Base-by-base conservation (phyloP, 2,797 vertebrate genomes). In the Sebastes cheni region DNA sequence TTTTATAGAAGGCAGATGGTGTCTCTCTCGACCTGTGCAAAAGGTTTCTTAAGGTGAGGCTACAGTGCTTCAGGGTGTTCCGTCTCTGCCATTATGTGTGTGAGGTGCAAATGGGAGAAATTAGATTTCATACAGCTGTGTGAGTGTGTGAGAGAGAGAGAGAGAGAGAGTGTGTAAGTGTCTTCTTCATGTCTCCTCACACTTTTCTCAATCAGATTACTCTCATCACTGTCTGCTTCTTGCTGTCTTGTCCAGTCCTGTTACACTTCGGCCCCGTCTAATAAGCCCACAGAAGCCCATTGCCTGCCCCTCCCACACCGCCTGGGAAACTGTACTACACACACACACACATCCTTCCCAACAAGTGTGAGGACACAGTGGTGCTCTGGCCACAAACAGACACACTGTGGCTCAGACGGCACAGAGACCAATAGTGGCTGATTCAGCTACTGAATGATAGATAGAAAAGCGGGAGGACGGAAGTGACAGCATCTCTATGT, bases 131-230 rank as follows among this genome's bases (percentile, higher is more conserved):
- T 56, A 64, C 3, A 62, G n/a, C 13, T 72, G 34, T 25, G 25
- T 79, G 67, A 67, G 60, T 71, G 55, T 39, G 42, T 23, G 42
- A n/a, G 55, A 54, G 55, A 0, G 29, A 30, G 29, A 29, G 29
- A 29, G 29, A 46, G 42, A 64, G 76, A 11, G 76, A 11, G 64
- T 54, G 66, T 74, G 60, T 50, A 8, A 2, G 32, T 79, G 46
- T 77, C 30, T 82, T 75, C 30, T 82, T 65, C 23, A 50, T 75
- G 74, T 77, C 78, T 67, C 30, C 54, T 83, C 69, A 75, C 75
- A 79, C 67, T 78, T 85, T 75, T 54, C 72, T 64, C 66, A 86
- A 86, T 92, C 70, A 55, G 54, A 91, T 93, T 91, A 91, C 39
- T 76, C 20, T 75, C 32, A 46, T 76, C 75, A 20, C 64, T 60